A percentile compares a stretch with the other conserved stretches of the same genome.
These are phyloP conservation scores for Netelia melanura DNA, from an alignment of 2,888 invertebrate species.

Conservation along the genomic window DNA sequence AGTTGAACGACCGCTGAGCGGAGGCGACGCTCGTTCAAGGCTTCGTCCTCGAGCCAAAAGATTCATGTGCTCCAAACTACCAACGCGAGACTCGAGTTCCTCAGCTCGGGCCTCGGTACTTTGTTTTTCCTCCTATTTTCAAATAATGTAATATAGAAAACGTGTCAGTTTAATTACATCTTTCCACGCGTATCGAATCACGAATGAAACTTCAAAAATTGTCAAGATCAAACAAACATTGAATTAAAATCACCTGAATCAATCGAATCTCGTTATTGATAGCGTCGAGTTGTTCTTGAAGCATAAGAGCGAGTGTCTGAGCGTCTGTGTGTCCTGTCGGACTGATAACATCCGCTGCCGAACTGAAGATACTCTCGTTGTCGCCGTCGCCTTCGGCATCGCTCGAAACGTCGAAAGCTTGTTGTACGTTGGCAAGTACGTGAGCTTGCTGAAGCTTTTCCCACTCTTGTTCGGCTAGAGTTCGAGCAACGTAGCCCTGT, in stretches of 20 bases:
- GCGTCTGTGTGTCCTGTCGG: conserved; percentile 93
- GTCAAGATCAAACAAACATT: conserved; percentile 30
- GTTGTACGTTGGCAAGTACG: conserved; percentile 95
- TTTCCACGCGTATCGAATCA: neutral
- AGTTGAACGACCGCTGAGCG: conserved; percentile 95
- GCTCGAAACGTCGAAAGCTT: conserved; percentile 95
- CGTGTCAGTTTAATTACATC: neutral
- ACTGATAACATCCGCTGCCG: conserved; percentile 89
- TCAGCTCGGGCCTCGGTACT: conserved; percentile 98
- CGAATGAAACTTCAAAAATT: conserved; percentile 17
- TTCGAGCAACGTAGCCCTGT: conserved; percentile 83
- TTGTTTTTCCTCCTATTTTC: conserved; percentile 96
- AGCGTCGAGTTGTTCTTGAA: conserved; percentile 99
- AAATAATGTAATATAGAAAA: conserved; percentile 11
- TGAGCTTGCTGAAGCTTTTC: conserved; percentile 97
- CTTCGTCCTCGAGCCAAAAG: conserved; percentile 91
- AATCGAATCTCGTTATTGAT: conserved; percentile 99
- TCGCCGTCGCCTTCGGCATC: conserved; percentile 93
- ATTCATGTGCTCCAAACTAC: conserved; percentile 98
- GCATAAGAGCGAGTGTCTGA: conserved; percentile 98
- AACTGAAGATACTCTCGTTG: conserved; percentile 91
- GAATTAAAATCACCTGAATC: conserved; percentile 84
- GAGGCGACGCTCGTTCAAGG: conserved; percentile 90
- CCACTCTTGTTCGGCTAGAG: conserved; percentile 91
- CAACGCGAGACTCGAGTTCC: conserved; percentile 98